Evolutionary conservation across 2,797 vertebrate species (phyloP).

Genomic region (Heterohyrax brucei): DNA sequence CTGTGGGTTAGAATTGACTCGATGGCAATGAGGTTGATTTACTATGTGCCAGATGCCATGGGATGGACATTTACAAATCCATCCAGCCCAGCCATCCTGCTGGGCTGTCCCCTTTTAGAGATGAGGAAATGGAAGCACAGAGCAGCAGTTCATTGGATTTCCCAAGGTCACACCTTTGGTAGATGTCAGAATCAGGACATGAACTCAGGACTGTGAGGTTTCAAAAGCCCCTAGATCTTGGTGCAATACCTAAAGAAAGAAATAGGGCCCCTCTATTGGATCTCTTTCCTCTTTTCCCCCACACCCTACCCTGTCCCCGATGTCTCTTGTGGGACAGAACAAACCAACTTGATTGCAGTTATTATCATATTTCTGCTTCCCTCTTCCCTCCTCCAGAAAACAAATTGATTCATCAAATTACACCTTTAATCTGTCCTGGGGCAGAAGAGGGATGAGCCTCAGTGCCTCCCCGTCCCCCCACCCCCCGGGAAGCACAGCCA

Average conservation of each 20-base stretch:
- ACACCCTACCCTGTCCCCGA: conserved; percentile 62
- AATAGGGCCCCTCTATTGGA: background rate
- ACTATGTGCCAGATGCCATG: background rate
- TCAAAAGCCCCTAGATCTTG: background rate
- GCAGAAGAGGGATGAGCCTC: conserved; percentile 64
- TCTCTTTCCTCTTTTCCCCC: conserved; percentile 44
- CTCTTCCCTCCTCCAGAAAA: conserved; percentile 84
- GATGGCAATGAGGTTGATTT: background rate
- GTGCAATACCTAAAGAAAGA: background rate
- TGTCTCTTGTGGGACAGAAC: conserved; percentile 76
- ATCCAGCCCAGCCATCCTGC: background rate
- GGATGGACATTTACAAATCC: too few relatives aligned
- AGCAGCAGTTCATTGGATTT: background rate
- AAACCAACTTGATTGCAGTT: conserved; percentile 84
- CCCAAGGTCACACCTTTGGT: background rate
- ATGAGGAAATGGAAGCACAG: background rate
- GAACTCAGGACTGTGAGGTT: background rate
- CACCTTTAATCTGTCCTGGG: conserved; percentile 87
- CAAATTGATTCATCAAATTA: conserved; percentile 89
- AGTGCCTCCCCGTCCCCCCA: background rate
- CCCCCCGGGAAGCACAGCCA: too few relatives aligned
- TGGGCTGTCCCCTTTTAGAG: background rate
- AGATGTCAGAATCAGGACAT: background rate
- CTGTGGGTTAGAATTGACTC: too few relatives aligned
- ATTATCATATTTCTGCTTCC: conserved; percentile 82